Evolutionary conservation across 2,113 vertebrate genomes (phyloP), one percentile per base, ranked within the genome.

Genomic region (Nanorana parkeri): DNA sequence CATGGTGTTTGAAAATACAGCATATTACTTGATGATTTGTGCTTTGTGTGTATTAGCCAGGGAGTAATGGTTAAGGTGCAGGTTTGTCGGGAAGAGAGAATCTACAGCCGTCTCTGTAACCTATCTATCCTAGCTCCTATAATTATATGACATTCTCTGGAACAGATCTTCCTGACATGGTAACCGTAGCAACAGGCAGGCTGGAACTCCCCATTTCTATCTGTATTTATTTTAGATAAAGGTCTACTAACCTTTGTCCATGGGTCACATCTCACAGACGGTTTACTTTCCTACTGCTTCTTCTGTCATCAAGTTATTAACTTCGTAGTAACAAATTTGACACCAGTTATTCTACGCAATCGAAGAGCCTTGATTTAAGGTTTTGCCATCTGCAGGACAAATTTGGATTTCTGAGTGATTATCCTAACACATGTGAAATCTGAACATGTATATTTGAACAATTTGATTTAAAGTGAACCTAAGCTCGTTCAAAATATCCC

Each of bases 141-240:
- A 19, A 76, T 63, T 24, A 63, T 51, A 17, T 76, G 58, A 76
- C 73, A 76, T 76, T 76, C 47, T 76, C 73, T 41, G 73, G 29
- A 21, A 56, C 73, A 76, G 73, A 60, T 61, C 58, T 41, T 76
- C 20, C 32, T 8, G 73, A 51, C 36, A 47, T 26, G 20, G 73
- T 76, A 76, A 76, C 73, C 21, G 21, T 76, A 51, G 73, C 73
- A 76, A 76, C 73, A 76, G 58, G 32, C 58, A 23, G 8, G 64
- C n/a, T 19, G n/a, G 63, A 63, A 32, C 32, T 63, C 73, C 47
- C 21, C 10, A 19, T 51, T 41, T 41, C n/a, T 76, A 24, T 76
- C 32, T 63, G 32, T 61, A 63, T 76, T 76, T 76, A 76, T 41
- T 63, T 16, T 5, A 63, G 58, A 76, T 41, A 26, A 64, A 51